These are phyloP conservation scores for Melipona quadrifasciata DNA, from an alignment of 1,140 invertebrate genomes.

Conservation along the genomic window DNA sequence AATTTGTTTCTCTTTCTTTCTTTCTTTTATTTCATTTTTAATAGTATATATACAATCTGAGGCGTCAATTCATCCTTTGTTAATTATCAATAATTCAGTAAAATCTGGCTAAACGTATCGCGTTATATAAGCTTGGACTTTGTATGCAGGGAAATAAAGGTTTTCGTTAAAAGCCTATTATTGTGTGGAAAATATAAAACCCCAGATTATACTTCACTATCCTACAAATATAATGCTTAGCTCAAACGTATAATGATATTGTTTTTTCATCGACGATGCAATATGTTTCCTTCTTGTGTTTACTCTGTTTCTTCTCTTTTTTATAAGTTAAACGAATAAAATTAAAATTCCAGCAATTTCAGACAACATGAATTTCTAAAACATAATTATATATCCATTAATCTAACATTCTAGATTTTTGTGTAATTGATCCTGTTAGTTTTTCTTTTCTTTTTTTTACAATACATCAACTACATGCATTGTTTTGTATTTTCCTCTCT, in stretches of 20 bases:
- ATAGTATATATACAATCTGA: conserved; percentile 15
- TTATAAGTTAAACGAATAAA: conserved; percentile 70
- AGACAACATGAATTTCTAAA: conserved; percentile 71
- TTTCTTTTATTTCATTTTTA: background rate
- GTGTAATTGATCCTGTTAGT: conserved; percentile 38
- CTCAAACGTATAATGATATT: conserved; percentile 64
- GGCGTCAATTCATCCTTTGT: background rate
- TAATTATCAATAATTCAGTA: background rate
- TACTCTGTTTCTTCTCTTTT: conserved; percentile 41
- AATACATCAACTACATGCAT: conserved; percentile 50
- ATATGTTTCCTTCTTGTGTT: conserved; percentile 55
- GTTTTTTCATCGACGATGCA: conserved; percentile 46
- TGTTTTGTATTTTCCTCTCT: conserved; percentile 1
- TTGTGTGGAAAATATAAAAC: conserved; percentile 78
- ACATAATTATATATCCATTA: conserved; percentile 58
- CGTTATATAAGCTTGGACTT: conserved; percentile 52
- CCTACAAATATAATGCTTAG: conserved; percentile 75
- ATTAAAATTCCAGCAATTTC: conserved; percentile 73
- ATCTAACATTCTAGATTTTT: conserved; percentile 63
- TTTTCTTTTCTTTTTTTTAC: conserved; percentile 66
- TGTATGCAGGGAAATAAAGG: conserved; percentile 58
- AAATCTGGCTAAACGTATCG: conserved; percentile 11
- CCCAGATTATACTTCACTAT: conserved; percentile 75
- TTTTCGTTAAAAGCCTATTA: conserved; percentile 59
- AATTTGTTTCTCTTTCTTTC: background rate